Conservation (phyloP, 2,888 invertebrate genomes). For the Nowickia ferox region DNA sequence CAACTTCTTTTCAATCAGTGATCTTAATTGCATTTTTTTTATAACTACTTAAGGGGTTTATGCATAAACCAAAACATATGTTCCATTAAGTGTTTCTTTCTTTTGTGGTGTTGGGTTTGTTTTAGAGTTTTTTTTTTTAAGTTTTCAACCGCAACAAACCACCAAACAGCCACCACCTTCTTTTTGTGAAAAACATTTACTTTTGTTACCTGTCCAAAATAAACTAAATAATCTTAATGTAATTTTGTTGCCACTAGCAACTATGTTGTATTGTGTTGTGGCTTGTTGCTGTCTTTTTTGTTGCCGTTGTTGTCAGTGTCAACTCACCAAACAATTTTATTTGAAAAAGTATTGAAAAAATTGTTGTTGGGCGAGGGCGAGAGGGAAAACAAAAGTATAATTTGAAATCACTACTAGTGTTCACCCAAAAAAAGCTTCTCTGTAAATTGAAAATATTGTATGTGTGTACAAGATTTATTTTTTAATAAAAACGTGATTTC, state of each 20-base stretch:
- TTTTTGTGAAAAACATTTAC: constrained; percentile 21
- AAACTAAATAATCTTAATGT: constrained; percentile 59
- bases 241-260: constrained; percentile 60
- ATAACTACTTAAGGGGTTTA: constrained; percentile 10
- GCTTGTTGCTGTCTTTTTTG: not conserved
- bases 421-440: constrained; percentile 38
- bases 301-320: constrained; percentile 23
- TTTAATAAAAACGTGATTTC: constrained; percentile 68
- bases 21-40: constrained; percentile 16
- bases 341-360: constrained; percentile 31
- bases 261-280: constrained; percentile 20
- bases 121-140: constrained; percentile 3
- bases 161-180: constrained; percentile 24
- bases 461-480: not conserved
- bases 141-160: constrained; percentile 31
- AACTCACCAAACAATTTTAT: constrained; percentile 46
- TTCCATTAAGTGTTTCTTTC: constrained; percentile 46
- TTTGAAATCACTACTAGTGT: constrained; percentile 57
- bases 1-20: not conserved
- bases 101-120: not conserved
- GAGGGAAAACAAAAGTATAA: constrained; percentile 30
- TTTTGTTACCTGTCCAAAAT: constrained; percentile 56
- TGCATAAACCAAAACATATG: constrained; percentile 56
- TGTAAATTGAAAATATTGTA: constrained; percentile 27
- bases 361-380: not conserved